Base-by-base conservation (phyloP, 2,888 invertebrate species). In the Cantharis rustica region DNA sequence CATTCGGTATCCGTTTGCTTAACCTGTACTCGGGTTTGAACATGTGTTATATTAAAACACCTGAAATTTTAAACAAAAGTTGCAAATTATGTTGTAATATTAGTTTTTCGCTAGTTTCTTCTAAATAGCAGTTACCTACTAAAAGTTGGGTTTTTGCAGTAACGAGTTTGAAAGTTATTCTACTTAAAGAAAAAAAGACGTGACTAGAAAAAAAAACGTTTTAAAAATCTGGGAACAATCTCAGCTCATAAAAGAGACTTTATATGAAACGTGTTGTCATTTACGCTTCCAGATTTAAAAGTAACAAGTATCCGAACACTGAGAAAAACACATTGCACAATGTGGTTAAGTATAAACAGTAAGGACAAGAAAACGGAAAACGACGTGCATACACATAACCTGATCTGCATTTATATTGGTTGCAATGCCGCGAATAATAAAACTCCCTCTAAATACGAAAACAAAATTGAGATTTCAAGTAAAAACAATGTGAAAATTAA, bases 201-300 rank as follows among this genome's bases (percentile, higher is more conserved):
- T 69, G 31, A 69, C 69, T 15, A 9, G 27, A 71, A 61, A 61
- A 26, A 71, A 75, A 27, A 71, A 16, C 26, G 61, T 71, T 61
- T 69, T 72, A 74, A 71, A 71, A 73, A 74, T 71, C 79, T 78
- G 77, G 78, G 77, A 79, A 79, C 81, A 79, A 78, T 76, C 72
- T 77, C 79, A 80, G 73, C 79, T 81, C 79, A 80, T 82, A 82
- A 82, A 81, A 79, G 72, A 70, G 77, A 77, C 79, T 80, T 80
- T 80, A 79, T 78, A 75, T 71, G 76, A 76, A 79, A 81, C 81
- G 82, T 80, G 80, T 77, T 72, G 78, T 81, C 81, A 80, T 82
- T 82, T 81, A 79, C 80, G 71, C 74, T 31, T 68, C 13, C 72
- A 68, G 64, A 23, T 72, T 69, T 68, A 27, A 72, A 73, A 75